These are phyloP conservation scores for Sakesphorus luctuosus DNA, from an alignment of 2,113 vertebrate genomes.

Conservation along the genomic window DNA sequence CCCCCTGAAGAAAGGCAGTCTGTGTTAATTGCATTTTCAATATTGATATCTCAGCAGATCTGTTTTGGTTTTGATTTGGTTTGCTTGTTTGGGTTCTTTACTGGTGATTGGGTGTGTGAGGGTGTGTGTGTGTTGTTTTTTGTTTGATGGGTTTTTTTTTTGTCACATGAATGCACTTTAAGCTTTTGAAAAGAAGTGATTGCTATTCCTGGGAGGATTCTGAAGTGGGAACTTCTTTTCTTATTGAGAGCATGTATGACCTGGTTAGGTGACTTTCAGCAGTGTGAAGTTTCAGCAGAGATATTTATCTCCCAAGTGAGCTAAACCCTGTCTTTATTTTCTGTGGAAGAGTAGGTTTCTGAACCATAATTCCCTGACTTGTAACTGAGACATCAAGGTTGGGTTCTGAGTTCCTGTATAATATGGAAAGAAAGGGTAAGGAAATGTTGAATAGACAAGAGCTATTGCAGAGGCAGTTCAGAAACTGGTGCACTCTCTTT, in stretches of 20 bases:
- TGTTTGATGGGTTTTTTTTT: not conserved
- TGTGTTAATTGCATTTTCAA: not conserved
- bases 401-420: not conserved
- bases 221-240: not conserved
- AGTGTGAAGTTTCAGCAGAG: not conserved
- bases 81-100: not conserved
- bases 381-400: not conserved
- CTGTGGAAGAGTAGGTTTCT: not conserved
- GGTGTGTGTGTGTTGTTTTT: too few species aligned
- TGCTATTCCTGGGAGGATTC: not conserved
- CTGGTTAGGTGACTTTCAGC: not conserved
- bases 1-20: not conserved
- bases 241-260: not conserved
- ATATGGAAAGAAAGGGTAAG: not conserved
- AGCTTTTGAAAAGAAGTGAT: not conserved
- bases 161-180: slow-evolving; percentile 58
- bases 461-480: not conserved
- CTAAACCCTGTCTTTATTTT: not conserved
- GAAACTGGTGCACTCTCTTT: not conserved
- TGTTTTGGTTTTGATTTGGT: not conserved
- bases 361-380: not conserved
- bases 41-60: not conserved
- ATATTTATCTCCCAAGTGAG: not conserved
- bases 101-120: not conserved
- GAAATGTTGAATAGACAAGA: not conserved